Conservation (phyloP, 2,113 vertebrate genomes). For the Acanthochromis polyacanthus region DNA sequence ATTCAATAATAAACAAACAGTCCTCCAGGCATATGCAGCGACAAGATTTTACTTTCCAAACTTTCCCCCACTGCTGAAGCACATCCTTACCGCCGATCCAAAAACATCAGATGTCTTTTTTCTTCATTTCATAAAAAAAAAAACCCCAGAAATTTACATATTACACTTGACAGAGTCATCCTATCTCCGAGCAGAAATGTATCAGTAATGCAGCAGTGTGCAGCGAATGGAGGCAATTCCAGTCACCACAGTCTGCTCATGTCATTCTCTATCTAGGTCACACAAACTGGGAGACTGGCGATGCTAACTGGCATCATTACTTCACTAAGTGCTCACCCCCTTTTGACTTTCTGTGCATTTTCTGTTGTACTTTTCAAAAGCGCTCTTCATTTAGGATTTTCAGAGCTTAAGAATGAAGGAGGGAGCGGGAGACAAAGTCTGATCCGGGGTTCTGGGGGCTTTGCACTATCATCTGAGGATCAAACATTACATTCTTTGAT, state of each 20-base stretch:
- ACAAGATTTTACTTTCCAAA: conserved; percentile 7
- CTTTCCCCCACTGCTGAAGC: conserved; percentile 25
- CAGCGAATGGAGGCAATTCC: conserved; percentile 65
- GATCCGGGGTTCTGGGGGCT: conserved; percentile 31
- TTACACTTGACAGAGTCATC: conserved; percentile 56
- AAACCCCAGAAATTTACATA: conserved; percentile 66
- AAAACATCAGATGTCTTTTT: conserved; percentile 47
- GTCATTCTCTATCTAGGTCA: conserved; percentile 75
- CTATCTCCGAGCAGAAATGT: conserved; percentile 54
- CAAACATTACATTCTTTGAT: conserved; percentile 71
- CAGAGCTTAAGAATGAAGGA: conserved; percentile 9
- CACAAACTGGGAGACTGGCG: conserved; percentile 51
- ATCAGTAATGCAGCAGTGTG: conserved; percentile 58
- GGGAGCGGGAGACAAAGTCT: conserved; percentile 34
- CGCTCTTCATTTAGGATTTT: conserved; percentile 24
- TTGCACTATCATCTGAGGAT: conserved; percentile 64
- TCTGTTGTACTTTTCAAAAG: conserved; percentile 37
- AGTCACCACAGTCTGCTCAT: conserved; percentile 63
- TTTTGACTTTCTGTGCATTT: conserved; percentile 43
- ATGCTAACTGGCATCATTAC: conserved; percentile 70
- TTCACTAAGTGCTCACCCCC: conserved; percentile 41
- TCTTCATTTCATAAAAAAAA: conserved; percentile 38
- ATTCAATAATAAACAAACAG: conserved; percentile 31
- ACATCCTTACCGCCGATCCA: conserved; percentile 43
- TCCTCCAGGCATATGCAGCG: conserved; percentile 7